A percentile compares a stretch with the other conserved stretches of the same genome.
Evolutionary conservation across 2,113 vertebrate genomes (phyloP).

Genomic region (Dendrocopos noguchii): DNA sequence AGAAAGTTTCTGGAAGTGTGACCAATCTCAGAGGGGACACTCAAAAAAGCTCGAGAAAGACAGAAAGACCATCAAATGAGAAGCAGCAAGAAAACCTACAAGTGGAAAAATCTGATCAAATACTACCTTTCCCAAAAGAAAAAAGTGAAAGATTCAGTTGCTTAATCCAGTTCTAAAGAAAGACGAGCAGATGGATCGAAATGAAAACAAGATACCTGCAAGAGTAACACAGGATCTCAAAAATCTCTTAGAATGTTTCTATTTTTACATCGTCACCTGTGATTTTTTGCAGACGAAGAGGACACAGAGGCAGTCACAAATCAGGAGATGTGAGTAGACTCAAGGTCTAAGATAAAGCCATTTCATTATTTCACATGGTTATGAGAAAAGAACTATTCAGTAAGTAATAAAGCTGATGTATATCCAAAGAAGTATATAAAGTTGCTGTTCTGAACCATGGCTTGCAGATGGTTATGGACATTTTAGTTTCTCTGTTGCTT

Average conservation of each 20-base stretch:
- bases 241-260: conserved; percentile 29
- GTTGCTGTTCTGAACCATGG: neutral
- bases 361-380: neutral
- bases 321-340: neutral
- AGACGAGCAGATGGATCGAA: neutral
- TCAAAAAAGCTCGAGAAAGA: neutral
- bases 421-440: neutral
- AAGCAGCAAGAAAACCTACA: neutral
- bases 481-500: neutral
- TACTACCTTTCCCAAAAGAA: neutral
- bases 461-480: neutral
- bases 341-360: neutral
- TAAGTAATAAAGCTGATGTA: neutral
- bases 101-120: neutral
- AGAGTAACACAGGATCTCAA: conserved; percentile 21
- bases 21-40: neutral
- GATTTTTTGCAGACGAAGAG: conserved; percentile 8
- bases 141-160: neutral
- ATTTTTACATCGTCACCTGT: conserved; percentile 25
- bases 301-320: neutral
- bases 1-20: neutral
- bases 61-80: neutral
- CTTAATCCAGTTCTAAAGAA: conserved; percentile 22
- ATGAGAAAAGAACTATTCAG: neutral
- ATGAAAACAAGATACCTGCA: neutral